A percentile compares a stretch with the other conserved stretches of the same genome.
These are phyloP conservation scores for Drosophila triauraria DNA, from an alignment of 1,140 invertebrate genomes.

Conservation along the genomic window DNA sequence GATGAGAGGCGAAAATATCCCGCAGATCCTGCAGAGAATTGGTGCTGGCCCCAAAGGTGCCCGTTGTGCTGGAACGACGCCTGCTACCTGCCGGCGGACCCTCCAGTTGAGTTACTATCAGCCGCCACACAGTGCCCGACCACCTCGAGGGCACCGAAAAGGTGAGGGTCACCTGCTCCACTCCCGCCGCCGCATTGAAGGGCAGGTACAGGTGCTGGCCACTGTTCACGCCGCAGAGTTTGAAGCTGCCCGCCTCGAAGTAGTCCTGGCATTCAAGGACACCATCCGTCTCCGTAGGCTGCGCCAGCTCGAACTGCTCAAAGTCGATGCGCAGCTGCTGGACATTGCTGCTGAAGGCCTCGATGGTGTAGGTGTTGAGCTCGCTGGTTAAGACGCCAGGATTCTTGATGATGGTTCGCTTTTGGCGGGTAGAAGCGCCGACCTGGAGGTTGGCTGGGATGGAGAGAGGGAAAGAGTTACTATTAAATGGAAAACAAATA, in stretches of 20 bases:
- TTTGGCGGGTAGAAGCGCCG: conserved; percentile 57
- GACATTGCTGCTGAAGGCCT: conserved; percentile 85
- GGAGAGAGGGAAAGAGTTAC: not conserved
- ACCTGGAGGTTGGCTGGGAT: conserved; percentile 62
- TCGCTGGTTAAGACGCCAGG: conserved; percentile 44
- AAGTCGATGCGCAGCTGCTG: conserved; percentile 92
- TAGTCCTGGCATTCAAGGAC: conserved; percentile 87
- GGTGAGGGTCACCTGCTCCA: conserved; percentile 59
- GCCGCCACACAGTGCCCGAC: conserved; percentile 86
- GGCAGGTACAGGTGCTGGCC: conserved; percentile 88
- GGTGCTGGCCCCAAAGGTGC: conserved; percentile 24
- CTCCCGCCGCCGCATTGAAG: conserved; percentile 70
- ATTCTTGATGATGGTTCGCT: conserved; percentile 66
- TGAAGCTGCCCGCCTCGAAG: conserved; percentile 85
- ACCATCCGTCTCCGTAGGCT: conserved; percentile 85
- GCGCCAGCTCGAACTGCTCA: conserved; percentile 89
- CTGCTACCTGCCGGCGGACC: conserved; percentile 73
- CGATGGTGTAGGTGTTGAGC: conserved; percentile 67
- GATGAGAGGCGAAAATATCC: conserved; percentile 73
- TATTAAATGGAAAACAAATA: not conserved
- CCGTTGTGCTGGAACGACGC: conserved; percentile 28
- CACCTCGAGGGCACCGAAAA: conserved; percentile 56
- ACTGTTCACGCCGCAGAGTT: conserved; percentile 91
- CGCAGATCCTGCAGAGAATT: conserved; percentile 75
- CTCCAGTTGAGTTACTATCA: conserved; percentile 88